A percentile compares a stretch with the other conserved stretches of the same genome.
phyloP scores from a whole-genome alignment of 2,797 vertebrate species.

The Scomberomorus guttatus region DNA sequence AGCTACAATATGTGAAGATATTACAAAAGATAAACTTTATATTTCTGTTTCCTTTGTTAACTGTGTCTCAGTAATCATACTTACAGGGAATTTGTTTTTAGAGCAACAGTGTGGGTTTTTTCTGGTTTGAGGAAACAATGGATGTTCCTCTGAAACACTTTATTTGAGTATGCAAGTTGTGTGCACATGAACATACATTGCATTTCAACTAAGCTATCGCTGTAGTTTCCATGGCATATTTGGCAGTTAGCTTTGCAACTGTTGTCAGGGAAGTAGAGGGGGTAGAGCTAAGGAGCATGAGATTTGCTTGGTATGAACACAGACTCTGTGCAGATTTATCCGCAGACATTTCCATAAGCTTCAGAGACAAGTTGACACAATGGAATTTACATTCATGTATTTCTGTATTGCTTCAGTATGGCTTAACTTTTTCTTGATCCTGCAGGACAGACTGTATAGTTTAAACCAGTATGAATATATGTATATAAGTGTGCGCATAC shows the following conservation, averaged over 20 bases:
- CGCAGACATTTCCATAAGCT: slow-evolving; percentile 25
- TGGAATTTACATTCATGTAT: slow-evolving; percentile 1
- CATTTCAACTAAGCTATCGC: slow-evolving; percentile 26
- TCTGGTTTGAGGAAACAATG: slow-evolving; percentile 42
- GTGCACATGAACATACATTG: not conserved
- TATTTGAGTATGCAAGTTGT: not conserved
- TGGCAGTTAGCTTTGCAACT: slow-evolving; percentile 8
- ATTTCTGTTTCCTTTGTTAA: not conserved
- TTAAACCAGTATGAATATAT: not conserved
- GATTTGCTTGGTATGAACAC: slow-evolving; percentile 19
- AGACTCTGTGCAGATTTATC: slow-evolving; percentile 4
- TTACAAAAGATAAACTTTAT: not conserved
- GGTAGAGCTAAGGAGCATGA: not conserved
- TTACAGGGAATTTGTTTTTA: not conserved
- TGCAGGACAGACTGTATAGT: not conserved
- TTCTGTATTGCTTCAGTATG: not conserved
- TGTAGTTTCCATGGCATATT: slow-evolving; percentile 9
- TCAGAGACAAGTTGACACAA: not conserved
- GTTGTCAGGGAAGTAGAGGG: not conserved
- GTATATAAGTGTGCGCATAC: no score
- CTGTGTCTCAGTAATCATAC: not conserved
- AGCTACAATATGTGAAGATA: not conserved
- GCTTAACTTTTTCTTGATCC: slow-evolving; percentile 22
- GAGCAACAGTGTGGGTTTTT: slow-evolving; percentile 14
- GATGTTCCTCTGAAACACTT: slow-evolving; percentile 22